Evolutionary conservation across 2,113 vertebrate species (phyloP).

Genomic region (Myiozetetes cayanensis): DNA sequence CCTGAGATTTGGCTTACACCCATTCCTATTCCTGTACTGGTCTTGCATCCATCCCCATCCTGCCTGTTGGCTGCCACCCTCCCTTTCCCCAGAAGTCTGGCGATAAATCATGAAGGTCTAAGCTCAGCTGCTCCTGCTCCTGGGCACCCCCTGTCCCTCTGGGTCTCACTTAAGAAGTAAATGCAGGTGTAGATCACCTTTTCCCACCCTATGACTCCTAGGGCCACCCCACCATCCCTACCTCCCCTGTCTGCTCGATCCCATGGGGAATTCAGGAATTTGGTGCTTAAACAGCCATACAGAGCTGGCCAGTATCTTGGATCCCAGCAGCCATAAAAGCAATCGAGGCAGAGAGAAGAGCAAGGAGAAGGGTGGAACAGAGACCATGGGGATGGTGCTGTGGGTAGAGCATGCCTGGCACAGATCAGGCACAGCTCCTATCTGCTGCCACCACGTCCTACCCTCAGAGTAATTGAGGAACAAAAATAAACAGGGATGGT

Average conservation of each 20-base stretch:
- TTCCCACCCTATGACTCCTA: background rate
- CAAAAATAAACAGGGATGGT: background rate
- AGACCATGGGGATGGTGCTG: rapidly evolving
- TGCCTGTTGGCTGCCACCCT: background rate
- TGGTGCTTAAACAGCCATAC: background rate
- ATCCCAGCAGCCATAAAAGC: background rate
- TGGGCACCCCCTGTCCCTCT: background rate
- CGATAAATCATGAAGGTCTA: background rate
- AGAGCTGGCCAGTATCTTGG: rapidly evolving
- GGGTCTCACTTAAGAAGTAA: background rate
- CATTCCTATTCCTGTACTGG: background rate
- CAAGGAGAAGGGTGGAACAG: background rate
- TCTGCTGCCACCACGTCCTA: rapidly evolving
- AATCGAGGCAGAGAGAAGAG: background rate
- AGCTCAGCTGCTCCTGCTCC: background rate
- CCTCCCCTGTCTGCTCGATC: background rate
- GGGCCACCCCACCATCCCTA: background rate
- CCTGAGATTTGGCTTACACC: background rate
- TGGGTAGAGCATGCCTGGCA: rapidly evolving
- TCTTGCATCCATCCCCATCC: background rate
- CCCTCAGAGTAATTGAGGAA: background rate
- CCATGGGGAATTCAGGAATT: background rate
- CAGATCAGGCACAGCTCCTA: rapidly evolving
- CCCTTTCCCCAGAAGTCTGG: background rate
- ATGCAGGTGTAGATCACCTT: background rate